Conservation (phyloP, 1,140 invertebrate genomes). For the Brachionus paranguensis region DNA sequence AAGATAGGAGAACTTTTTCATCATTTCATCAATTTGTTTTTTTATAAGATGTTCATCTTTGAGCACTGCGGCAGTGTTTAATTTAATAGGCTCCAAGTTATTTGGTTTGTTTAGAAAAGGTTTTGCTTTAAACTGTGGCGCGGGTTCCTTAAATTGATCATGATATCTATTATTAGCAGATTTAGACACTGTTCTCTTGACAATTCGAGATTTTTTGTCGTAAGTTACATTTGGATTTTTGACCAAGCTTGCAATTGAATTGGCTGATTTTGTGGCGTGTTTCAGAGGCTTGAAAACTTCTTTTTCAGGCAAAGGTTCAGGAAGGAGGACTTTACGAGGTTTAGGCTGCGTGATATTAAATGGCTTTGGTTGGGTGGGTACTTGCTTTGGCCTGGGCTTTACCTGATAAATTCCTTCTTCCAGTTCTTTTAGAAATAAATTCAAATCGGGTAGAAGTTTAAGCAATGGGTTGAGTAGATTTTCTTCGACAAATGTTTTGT, state of each 20-base stretch:
- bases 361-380: background rate
- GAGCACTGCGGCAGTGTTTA: slow-evolving; percentile 54
- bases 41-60: slow-evolving; percentile 54
- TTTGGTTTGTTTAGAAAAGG: slow-evolving; percentile 42
- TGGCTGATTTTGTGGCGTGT: background rate
- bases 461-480: slow-evolving; percentile 47
- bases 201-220: slow-evolving; percentile 19
- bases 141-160: background rate
- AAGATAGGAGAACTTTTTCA: slow-evolving; percentile 41
- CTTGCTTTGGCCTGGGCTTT: background rate
- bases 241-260: background rate
- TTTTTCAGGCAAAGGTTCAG: background rate
- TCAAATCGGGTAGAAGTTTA: background rate
- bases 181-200: background rate
- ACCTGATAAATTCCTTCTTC: background rate
- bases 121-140: slow-evolving; percentile 8
- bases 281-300: background rate
- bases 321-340: slow-evolving; percentile 5
- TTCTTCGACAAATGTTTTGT: slow-evolving; percentile 49
- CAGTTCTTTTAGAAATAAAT: background rate
- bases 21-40: slow-evolving; percentile 47
- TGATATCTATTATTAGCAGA: background rate
- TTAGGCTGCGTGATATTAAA: slow-evolving; percentile 15
- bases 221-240: background rate
- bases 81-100: slow-evolving; percentile 50